phyloP scores from a whole-genome alignment of 2,888 invertebrate species.

The Sericinus montela region DNA sequence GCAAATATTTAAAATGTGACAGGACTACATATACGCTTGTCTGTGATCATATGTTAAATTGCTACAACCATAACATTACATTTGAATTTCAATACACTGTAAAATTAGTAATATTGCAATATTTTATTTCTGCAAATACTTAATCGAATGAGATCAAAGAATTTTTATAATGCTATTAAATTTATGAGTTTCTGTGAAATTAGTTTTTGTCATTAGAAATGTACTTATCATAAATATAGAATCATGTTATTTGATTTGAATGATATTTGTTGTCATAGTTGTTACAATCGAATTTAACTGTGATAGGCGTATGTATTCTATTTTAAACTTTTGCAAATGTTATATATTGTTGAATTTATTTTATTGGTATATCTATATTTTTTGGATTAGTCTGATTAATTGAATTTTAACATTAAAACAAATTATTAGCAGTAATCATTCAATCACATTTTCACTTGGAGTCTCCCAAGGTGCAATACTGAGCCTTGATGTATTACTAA shows the following conservation, averaged over 20 bases:
- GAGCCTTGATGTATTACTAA: background rate
- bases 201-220: background rate
- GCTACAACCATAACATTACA: too few relatives aligned
- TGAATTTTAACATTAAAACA: too few relatives aligned
- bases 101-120: too few relatives aligned
- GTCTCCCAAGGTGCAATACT: background rate
- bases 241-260: background rate
- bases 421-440: background rate
- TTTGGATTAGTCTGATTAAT: too few relatives aligned
- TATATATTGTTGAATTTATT: constrained; percentile 5
- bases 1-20: too few relatives aligned
- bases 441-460: background rate
- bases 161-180: too few relatives aligned
- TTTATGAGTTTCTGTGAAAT: too few relatives aligned
- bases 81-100: too few relatives aligned
- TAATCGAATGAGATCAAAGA: too few relatives aligned
- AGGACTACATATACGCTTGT: too few relatives aligned
- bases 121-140: too few relatives aligned
- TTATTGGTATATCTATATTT: background rate
- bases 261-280: constrained; percentile 21
- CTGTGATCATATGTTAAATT: too few relatives aligned
- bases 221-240: background rate
- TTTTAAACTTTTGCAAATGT: constrained; percentile 3
- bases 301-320: constrained; percentile 42
- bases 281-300: constrained; percentile 50